Base-by-base conservation (phyloP, 2,797 vertebrate genomes). In the Helarctos malayanus region DNA sequence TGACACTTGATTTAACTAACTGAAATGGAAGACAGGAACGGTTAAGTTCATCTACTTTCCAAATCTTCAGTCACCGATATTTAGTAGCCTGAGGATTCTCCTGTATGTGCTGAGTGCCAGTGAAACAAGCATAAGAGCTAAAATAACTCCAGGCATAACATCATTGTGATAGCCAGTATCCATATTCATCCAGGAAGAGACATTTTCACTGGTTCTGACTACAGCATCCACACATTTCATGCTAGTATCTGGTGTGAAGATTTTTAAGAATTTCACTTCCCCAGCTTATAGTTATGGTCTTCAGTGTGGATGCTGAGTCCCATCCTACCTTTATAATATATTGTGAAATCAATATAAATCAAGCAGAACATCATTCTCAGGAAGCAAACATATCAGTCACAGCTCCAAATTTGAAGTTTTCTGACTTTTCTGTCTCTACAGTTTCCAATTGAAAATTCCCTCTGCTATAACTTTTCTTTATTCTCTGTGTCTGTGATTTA, bases 341-440 rank as follows among this genome's bases (percentile, higher is more conserved):
- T 63, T 96, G 59, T 73, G 76, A 95, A 87, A 95, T 97, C 84
- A 90, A 90, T 79, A 95, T 29, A 85, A 94, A 88, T 90, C 52
- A 84, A 87, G 78, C 49, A 54, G 63, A 91, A 56, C 65, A 63
- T 82, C 75, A 68, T 81, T 95, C 83, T 78, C 41, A 11, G 38
- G 35, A 65, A 88, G 52, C 6, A 84, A 91, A 83, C 45, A 7
- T 81, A 90, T 73, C 57, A 92, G 27, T 94, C 59, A 90, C 15
- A 19, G 41, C 27, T 92, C 68, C 21, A 71, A 65, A 89, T 89
- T 10, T 56, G 93, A 96, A 63, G 73, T 57, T 83, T 94, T 92
- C 79, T 95, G 83, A 88, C 7, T 38, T 65, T 89, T 82, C 57
- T 94, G 57, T 84, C 68, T 73, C 82, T 79, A 59, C 68, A 25